Base-by-base conservation (phyloP, 2,888 invertebrate species). In the Nomada goodeniana region DNA sequence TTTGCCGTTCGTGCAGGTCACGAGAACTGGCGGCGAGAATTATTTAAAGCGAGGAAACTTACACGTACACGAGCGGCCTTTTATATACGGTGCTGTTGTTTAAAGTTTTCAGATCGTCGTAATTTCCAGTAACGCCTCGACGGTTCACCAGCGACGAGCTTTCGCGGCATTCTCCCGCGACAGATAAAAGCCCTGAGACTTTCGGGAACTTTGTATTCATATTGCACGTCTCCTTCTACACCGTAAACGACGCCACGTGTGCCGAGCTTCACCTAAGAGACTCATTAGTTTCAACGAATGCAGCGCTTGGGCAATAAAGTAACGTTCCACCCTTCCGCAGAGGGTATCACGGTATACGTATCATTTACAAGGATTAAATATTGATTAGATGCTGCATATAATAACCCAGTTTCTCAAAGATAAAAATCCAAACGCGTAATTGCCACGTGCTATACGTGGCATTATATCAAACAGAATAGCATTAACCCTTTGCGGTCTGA, bases 171-270 rank as follows among this genome's bases (percentile, higher is more conserved):
- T 64, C 68, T 47, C 23, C 53, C 47, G 44, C 42, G 76, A 69
- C 71, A 57, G 70, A 71, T 57, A 53, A 74, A 59, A 71, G 73
- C 76, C 82, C 63, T 36, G 75, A 57, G 74, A 72, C 63, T 70
- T 59, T 61, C 29, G 53, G 60, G 60, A 67, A 74, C 70, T 77
- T 42, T 44, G 63, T 47, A 29, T 65, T 78, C 61, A 50, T 68
- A 61, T 59, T 60, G 73, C 72, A 52, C 47, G 29, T 53, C 70
- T 83, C 78, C 74, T 63, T 78, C 59, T 36, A 26, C 64, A 13
- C 47, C 20, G 55, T 63, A 50, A 65, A 69, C 42, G 26, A 23
- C 29, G 53, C 29, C 72, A 65, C 73, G 29, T 61, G 74, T 76
- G 63, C 61, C 23, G 23, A 71, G 7, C 26, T 26, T 65, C 9